Percentiles rank a stretch among this genome's conserved stretches.
Evolutionary conservation across 2,797 vertebrate genomes (phyloP).

Genomic region (Anguilla marmorata): DNA sequence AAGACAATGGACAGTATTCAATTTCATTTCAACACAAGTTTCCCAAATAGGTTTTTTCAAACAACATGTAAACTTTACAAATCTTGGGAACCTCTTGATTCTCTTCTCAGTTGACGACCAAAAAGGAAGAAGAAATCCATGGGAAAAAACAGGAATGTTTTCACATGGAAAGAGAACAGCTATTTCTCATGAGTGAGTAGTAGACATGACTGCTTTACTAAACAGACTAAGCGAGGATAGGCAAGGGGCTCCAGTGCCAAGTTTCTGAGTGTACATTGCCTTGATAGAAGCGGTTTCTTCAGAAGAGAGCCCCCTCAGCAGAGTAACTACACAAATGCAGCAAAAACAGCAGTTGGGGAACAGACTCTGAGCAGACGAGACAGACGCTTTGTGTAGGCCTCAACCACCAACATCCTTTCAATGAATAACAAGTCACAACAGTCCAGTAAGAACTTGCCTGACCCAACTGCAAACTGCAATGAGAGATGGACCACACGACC

Average conservation of each 20-base stretch:
- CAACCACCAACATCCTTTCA: not conserved
- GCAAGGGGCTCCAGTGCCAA: constrained; percentile 52
- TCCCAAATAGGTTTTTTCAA: not conserved
- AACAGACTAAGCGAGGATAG: constrained; percentile 56
- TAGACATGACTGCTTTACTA: constrained; percentile 70
- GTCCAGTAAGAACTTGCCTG: not conserved
- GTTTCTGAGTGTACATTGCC: constrained; percentile 52
- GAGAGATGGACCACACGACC: not conserved
- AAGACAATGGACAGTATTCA: not conserved
- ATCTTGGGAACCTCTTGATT: not conserved
- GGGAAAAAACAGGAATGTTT: constrained; percentile 41
- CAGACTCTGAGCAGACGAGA: not conserved
- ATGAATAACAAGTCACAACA: not conserved
- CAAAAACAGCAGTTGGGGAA: not conserved
- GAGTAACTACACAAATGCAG: constrained; percentile 35
- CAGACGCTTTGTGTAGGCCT: not conserved
- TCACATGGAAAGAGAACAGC: constrained; percentile 56
- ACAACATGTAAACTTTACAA: not conserved
- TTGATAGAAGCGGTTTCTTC: constrained; percentile 40
- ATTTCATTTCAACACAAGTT: not conserved
- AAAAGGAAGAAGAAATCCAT: not conserved
- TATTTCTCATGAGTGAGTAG: constrained; percentile 64
- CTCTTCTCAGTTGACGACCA: constrained; percentile 7
- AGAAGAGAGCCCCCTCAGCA: constrained; percentile 31
- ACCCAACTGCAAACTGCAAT: not conserved